These are phyloP conservation scores for Embidobia sp. DNA, from an alignment of 2,888 invertebrate species.

Conservation along the genomic window DNA sequence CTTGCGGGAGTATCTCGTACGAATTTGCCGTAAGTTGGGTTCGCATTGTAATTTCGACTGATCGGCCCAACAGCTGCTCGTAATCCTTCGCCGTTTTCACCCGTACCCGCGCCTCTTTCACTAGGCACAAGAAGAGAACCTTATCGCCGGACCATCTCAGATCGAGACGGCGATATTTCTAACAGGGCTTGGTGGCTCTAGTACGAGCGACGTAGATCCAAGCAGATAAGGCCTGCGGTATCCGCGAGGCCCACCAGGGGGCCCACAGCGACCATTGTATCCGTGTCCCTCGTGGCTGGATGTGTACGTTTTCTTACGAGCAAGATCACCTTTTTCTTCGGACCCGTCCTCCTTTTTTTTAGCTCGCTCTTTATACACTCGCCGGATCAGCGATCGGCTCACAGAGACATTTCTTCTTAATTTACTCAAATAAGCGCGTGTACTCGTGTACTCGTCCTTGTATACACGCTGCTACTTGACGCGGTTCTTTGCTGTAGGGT, in stretches of 20 bases:
- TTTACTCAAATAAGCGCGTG: conserved; percentile 69
- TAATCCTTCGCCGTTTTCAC: conserved; percentile 73
- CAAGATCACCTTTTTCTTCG: conserved; percentile 38
- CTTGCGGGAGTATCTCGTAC: conserved; percentile 69
- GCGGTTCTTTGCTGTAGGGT: too few relatives aligned
- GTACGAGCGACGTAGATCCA: conserved; percentile 78
- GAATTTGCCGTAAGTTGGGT: conserved; percentile 74
- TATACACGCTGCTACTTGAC: too few relatives aligned
- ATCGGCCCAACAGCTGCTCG: conserved; percentile 77
- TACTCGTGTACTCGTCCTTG: conserved; percentile 59
- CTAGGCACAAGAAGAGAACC: too few relatives aligned
- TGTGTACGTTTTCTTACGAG: conserved; percentile 35
- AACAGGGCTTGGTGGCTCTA: conserved; percentile 77
- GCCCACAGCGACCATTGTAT: conserved; percentile 70
- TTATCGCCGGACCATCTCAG: conserved; percentile 79
- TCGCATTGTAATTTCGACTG: conserved; percentile 71
- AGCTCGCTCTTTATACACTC: conserved; percentile 50
- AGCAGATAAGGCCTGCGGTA: conserved; percentile 78
- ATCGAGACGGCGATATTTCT: conserved; percentile 78
- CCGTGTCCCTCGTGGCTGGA: conserved; percentile 69
- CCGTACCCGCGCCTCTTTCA: conserved; percentile 50
- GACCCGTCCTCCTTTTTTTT: conserved; percentile 32
- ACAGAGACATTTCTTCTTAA: conserved; percentile 67
- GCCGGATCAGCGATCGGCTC: conserved; percentile 25
- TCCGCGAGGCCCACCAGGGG: conserved; percentile 79